A percentile compares a stretch with the other conserved stretches of the same genome.
phyloP scores from a whole-genome alignment of 1,140 invertebrate genomes.

The Microplitis demolitor region DNA sequence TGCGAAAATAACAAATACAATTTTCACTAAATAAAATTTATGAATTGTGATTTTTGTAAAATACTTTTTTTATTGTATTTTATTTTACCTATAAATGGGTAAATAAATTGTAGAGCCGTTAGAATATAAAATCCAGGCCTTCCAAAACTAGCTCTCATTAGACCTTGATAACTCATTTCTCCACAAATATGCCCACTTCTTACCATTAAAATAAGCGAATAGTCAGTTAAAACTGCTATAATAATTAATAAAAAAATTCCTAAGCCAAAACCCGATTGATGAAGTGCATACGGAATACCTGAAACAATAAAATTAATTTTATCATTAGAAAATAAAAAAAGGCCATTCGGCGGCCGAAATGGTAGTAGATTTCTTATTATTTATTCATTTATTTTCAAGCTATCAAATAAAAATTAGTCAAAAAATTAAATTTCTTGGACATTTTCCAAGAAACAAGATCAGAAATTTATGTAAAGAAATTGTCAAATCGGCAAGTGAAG shows the following conservation, averaged over 20 bases:
- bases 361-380: too few species aligned
- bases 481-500: too few species aligned
- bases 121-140: constrained; percentile 79
- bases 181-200: constrained; percentile 80
- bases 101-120: constrained; percentile 80
- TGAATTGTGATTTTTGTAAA: neutral
- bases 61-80: neutral
- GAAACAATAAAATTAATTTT: constrained; percentile 28
- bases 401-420: too few species aligned
- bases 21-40: constrained; percentile 2
- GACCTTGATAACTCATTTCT: constrained; percentile 82
- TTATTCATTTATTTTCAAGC: too few species aligned
- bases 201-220: constrained; percentile 83
- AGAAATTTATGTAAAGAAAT: too few species aligned
- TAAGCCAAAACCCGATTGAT: constrained; percentile 80
- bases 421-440: too few species aligned
- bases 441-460: too few species aligned
- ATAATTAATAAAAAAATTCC: constrained; percentile 76
- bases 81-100: constrained; percentile 77
- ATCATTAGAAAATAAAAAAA: too few species aligned
- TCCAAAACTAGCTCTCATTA: constrained; percentile 84
- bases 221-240: constrained; percentile 82
- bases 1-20: constrained; percentile 56
- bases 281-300: constrained; percentile 84
- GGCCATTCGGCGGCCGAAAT: too few species aligned